Base-by-base conservation (phyloP, 1,140 invertebrate species). In the Aphaenogaster ashmeadi region DNA sequence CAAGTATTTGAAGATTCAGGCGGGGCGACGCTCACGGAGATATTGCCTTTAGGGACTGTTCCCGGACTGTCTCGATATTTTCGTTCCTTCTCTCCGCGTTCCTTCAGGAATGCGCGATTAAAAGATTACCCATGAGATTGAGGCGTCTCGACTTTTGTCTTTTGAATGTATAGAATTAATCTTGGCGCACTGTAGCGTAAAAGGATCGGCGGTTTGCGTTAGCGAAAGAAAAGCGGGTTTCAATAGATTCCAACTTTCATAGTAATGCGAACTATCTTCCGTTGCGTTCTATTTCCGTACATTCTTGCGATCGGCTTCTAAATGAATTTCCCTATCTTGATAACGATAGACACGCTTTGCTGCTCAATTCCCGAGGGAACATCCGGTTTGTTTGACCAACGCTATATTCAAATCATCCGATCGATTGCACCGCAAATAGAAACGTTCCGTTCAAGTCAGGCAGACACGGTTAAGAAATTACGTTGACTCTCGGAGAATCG, bases 381-480 rank as follows among this genome's bases (percentile, higher is more conserved):
- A 84, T 75, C 33, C 33, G 69, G 41, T 54, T 84, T 84, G 80
- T 84, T 84, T 84, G 80, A 84, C 56, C 54, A 84, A 84, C 54
- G 54, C 41, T 74, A 83, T 58, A 74, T 74, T 84, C 80, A 75
- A 75, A 75, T 75, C 41, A 75, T 60, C 69, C 80, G 80, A 84
- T 84, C 69, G 80, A 84, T 84, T 60, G 80, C 80, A 50, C 69
- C 69, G 69, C 80, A 84, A 84, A 84, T 84, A 84, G 80, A 84
- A 84, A 84, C 54, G 69, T 60, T 47, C 52, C 54, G 54, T 84
- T 84, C 69, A 60, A 75, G 69, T 75, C 41, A 75, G 80, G 60
- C 38, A 60, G 80, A 74, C 41, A 67, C 52, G 33, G 69, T 75
- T 60, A 52, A 69, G 80, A 75, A 74, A 84, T 84, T 75, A 41